Evolutionary conservation across 2,888 invertebrate species (phyloP), one percentile per base, ranked within the genome.

Genomic region (Stratiomys singularior): DNA sequence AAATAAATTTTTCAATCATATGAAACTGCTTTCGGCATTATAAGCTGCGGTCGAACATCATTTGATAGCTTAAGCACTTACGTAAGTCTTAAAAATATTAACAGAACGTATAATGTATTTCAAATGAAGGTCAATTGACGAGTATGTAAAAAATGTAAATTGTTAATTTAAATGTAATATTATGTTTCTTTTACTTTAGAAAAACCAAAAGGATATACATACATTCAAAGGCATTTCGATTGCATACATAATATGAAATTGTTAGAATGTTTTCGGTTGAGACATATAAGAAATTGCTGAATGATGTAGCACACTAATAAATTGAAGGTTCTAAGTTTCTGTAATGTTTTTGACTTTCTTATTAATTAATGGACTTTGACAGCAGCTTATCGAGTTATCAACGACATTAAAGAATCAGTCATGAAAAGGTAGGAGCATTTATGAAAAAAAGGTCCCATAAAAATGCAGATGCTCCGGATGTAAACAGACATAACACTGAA

Each of bases 81-180:
- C 9, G 9, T 37, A 37, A 37, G 37, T 37, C 37, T 37, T 37
- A 37, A 5, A 37, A 37, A 3, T 37, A 37, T 3, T 3, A 37
- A 37, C 37, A 37, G 9, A 37, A 52, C 15, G 52, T 37, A 37
- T 18, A 37, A 28, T 66, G 21, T 25, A 66, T 28, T 28, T 63
- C 66, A 18, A 37, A 37, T 1, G 7, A 69, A 7, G 46, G 69
- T 69, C 69, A 69, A 69, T 69, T 69, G 69, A 69, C 69, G 44
- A 69, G n/a, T 69, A 69, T 69, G 69, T 69, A 69, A 69, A 66
- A 69, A 47, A 69, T 69, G 69, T 69, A 69, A 21, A 69, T 69
- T 69, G 69, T n/a, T 69, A 69, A 69, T 69, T 69, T 69, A 66
- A 66, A 37, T 9, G 30, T 25, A 37, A 3, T 9, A 5, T 37